Evolutionary conservation across 2,113 vertebrate genomes (phyloP), one percentile per base, ranked within the genome.

Genomic region (Erythrolamprus reginae): DNA sequence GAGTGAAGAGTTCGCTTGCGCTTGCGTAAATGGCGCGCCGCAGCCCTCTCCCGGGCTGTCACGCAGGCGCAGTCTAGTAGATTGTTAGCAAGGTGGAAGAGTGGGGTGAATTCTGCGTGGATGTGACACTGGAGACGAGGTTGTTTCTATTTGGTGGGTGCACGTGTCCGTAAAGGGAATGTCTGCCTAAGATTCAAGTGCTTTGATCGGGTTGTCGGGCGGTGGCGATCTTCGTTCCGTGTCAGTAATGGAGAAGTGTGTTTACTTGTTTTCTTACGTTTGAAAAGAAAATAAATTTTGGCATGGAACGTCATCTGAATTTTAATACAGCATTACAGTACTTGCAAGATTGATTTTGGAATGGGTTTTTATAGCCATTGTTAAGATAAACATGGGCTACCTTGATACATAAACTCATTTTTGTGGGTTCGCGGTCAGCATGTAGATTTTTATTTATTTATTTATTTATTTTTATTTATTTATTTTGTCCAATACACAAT

Each of bases 111-210:
- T 5, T 52, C 7, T 21, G 47, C 90, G 84, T 70, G 90, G 85
- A 87, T 87, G 90, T 87, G 52, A 87, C 53, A 28, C 24, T 82
- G 23, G 90, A 9, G 38, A 15, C 15, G 10, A 91, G 92, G 93
- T 93, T 90, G 83, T 52, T 93, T 87, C 88, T 86, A 86, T 90
- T 89, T 33, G 55, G 83, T 28, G 48, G 21, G 5, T 15, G 21
- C 10, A 7, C 0, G 1, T 13, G 2, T 23, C 33, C 17, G 10
- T 23, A 23, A 8, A 4, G 13, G 1, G 9, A 1, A 2, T 10
- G 1, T 5, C 5, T 6, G 23, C 1, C 33, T 33, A 55, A 26
- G 6, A 28, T 45, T 4, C 45, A 12, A 56, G 0, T 2, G 58
- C 50, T 15, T 5, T 26, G 38, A 61, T 58, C 33, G 2, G 15